Percentiles rank a stretch among this genome's conserved stretches.
These are phyloP conservation scores for Tachina fera DNA, from an alignment of 2,888 invertebrate genomes.

Conservation along the genomic window DNA sequence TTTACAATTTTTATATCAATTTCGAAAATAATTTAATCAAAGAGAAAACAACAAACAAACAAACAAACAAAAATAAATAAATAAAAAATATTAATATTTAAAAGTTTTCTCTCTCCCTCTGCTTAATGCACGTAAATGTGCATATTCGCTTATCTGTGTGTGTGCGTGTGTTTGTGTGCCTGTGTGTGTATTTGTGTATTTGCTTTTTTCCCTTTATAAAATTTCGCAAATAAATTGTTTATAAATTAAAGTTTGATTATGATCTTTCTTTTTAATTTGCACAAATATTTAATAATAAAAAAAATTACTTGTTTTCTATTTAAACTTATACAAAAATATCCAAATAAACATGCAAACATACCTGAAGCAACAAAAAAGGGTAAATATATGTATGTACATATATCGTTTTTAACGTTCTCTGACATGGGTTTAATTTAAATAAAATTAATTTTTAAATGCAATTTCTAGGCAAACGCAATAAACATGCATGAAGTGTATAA, in stretches of 20 bases:
- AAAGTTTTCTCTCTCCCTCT: background rate
- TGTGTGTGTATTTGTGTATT: background rate
- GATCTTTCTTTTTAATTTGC: slow-evolving; percentile 68
- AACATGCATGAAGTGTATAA: slow-evolving; percentile 53
- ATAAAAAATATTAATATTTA: slow-evolving; percentile 19
- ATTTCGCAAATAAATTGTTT: slow-evolving; percentile 53
- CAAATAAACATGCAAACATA: slow-evolving; percentile 4
- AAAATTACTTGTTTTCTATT: slow-evolving; percentile 31
- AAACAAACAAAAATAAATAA: background rate
- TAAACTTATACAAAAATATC: slow-evolving; percentile 6
- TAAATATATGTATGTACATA: background rate
- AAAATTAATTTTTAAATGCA: slow-evolving; percentile 71
- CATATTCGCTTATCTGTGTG: background rate
- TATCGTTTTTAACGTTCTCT: slow-evolving; percentile 30
- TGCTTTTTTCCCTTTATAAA: background rate
- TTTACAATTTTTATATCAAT: slow-evolving; percentile 59
- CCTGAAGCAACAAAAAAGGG: slow-evolving; percentile 8
- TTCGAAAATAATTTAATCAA: slow-evolving; percentile 53
- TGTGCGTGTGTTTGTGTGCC: background rate
- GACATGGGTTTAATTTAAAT: slow-evolving; percentile 64
- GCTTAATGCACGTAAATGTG: background rate
- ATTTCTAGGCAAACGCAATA: slow-evolving; percentile 68
- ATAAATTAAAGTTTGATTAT: slow-evolving; percentile 69
- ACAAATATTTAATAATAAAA: slow-evolving; percentile 65
- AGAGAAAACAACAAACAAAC: slow-evolving; percentile 25